phyloP scores from a whole-genome alignment of 2,113 vertebrate species.

The Pelusios castaneus region DNA sequence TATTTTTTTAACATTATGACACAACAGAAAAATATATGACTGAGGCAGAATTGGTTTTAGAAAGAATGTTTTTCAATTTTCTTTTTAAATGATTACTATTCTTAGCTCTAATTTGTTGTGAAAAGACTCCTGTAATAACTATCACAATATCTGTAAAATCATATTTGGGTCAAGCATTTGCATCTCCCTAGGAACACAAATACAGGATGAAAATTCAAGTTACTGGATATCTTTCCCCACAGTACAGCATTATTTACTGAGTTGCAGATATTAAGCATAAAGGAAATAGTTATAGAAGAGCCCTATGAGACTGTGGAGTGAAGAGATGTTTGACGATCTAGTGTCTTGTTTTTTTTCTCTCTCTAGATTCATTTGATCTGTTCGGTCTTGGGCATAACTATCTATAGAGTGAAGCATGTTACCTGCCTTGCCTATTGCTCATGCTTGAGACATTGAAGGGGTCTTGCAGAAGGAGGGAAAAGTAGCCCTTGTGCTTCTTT shows the following conservation, averaged over 20 bases:
- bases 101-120: conserved; percentile 5
- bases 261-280: background rate
- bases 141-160: too few species aligned
- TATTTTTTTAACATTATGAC: background rate
- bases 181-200: background rate
- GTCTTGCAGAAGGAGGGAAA: fast-evolving
- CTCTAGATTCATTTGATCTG: background rate
- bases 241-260: background rate
- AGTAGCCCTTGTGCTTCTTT: background rate
- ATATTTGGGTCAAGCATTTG: background rate
- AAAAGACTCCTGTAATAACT: background rate
- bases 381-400: background rate
- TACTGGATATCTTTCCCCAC: background rate
- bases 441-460: background rate
- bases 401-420: background rate
- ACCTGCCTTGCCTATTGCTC: background rate
- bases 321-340: background rate
- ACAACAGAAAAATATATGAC: background rate
- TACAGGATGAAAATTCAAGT: background rate
- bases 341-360: background rate
- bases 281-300: background rate
- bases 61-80: background rate
- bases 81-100: background rate
- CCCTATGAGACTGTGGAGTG: background rate
- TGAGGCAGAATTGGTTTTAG: background rate